Evolutionary conservation across 2,888 invertebrate species (phyloP), one percentile per base, ranked within the genome.

Genomic region (Dilophus febrilis): DNA sequence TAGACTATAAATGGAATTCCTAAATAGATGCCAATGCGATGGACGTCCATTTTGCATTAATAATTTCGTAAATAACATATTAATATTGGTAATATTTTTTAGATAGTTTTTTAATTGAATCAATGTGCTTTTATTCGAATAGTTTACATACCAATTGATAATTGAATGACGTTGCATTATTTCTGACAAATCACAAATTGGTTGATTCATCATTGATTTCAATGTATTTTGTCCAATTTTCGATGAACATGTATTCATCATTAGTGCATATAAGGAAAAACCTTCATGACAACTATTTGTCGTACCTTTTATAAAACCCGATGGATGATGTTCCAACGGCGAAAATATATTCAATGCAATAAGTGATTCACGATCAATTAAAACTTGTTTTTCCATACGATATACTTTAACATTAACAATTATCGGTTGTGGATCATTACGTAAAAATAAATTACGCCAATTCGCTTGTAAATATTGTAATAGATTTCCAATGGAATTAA

Each of bases 331-430:
- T 32, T 46, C 16, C 3, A n/a, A 67, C 22, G 64, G 61, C 35
- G 71, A 65, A 51, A 82, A 76, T 42, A 84, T 73, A 53, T 78
- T 73, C 29, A 84, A 54, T 2, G 74, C 72, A 46, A 66, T 66
- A 50, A 71, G 73, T 2, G 72, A 70, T 22, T 68, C 66, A 19
- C 68, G 64, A 54, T 75, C 74, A 19, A 78, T 59, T 48, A 68
- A 64, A 13, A 78, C 67, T 36, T 71, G 56, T 47, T 72, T 64
- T 41, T 67, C 60, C 44, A 75, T 74, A 49, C 29, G 57, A 49
- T 38, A 34, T 40, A 50, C 41, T 13, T 41, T 43, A 1, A 49
- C 17, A 35, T 48, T 43, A 4, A 45, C 44, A 11, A 48, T 37
- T 1, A 44, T 38, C n/a, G 43, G 41, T 12, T 41, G 40, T 12